Evolutionary conservation across 1,140 invertebrate genomes (phyloP).

Genomic region (Colletes gigas): DNA sequence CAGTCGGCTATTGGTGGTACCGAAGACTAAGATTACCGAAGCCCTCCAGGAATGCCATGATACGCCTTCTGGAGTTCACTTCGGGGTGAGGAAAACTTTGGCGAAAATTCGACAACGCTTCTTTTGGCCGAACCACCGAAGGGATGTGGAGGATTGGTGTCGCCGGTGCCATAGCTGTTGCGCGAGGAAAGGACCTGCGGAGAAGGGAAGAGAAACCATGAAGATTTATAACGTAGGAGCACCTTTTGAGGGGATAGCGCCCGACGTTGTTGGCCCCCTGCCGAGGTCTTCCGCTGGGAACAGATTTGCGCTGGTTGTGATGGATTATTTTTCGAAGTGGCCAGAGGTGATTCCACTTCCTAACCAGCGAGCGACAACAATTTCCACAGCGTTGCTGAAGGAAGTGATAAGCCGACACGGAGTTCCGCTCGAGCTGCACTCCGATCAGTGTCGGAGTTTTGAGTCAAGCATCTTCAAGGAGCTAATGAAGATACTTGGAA

Average conservation of each 20-base stretch:
- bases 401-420: neutral
- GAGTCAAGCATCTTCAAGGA: neutral
- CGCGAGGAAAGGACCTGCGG: neutral
- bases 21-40: neutral
- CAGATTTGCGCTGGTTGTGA: neutral
- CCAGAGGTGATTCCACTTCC: neutral
- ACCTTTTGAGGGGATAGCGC: neutral
- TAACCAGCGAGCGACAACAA: neutral
- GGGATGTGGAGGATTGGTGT: constrained; percentile 4
- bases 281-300: neutral
- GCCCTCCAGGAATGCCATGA: neutral
- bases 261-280: neutral
- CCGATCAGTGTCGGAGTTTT: constrained; percentile 2
- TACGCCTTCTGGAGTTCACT: neutral
- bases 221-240: constrained; percentile 6
- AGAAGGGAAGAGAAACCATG: neutral
- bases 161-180: neutral
- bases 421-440: neutral
- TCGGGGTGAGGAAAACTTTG: constrained; percentile 7
- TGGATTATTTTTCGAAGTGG: constrained; percentile 13
- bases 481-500: neutral
- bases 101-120: neutral
- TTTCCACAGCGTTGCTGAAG: neutral
- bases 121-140: neutral
- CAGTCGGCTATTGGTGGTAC: neutral